Percentiles rank a stretch among this genome's conserved stretches.
Conservation (phyloP, 2,113 vertebrate genomes). For the Daboia siamensis region DNA sequence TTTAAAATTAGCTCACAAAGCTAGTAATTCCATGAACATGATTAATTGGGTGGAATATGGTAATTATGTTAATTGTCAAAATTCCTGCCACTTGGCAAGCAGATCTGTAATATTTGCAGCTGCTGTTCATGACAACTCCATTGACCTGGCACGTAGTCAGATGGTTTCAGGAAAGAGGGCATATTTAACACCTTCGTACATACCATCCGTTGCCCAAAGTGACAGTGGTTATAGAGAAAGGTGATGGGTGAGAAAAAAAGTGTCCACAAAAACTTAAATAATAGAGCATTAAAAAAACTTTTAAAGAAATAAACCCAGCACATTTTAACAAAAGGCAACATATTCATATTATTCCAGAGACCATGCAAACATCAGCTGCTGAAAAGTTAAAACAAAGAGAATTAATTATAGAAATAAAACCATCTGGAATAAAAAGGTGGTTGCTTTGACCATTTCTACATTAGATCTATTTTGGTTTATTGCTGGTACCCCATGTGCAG, state of each 20-base stretch:
- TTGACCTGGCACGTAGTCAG: background rate
- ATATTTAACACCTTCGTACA: background rate
- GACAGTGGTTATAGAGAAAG: background rate
- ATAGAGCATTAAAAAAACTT: background rate
- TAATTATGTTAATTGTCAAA: conserved; percentile 49
- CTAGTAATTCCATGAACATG: conserved; percentile 48
- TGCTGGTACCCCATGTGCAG: background rate
- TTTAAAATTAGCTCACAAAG: conserved; percentile 46
- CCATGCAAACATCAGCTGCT: background rate
- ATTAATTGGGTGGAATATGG: conserved; percentile 36
- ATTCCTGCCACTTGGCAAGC: conserved; percentile 52
- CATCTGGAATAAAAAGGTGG: background rate
- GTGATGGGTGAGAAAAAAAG: background rate
- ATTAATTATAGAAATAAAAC: background rate
- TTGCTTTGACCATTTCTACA: background rate
- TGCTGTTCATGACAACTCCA: conserved; percentile 28
- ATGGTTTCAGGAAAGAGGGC: background rate
- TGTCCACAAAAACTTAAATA: background rate
- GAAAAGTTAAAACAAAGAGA: background rate
- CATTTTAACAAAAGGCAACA: background rate
- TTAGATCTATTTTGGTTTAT: background rate
- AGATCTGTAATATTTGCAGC: conserved; percentile 33
- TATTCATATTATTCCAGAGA: background rate
- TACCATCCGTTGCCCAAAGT: background rate
- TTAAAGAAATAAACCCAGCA: background rate